Evolutionary conservation across 37 sponge, comb jelly and placozoan species (phyloP), one percentile per base, ranked within the genome.

Genomic region (Halichondria panicea): DNA sequence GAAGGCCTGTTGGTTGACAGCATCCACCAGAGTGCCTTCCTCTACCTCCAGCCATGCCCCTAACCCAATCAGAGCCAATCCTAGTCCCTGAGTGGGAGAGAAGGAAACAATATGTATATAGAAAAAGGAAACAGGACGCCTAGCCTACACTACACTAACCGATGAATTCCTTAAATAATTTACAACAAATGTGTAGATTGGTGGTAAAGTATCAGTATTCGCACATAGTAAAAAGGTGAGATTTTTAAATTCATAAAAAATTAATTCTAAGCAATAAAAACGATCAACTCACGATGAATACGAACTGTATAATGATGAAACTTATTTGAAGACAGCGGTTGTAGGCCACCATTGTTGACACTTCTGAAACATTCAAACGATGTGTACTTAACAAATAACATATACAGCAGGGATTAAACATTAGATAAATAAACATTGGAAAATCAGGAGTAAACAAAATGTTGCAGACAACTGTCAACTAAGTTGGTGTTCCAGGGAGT

Each of bases 261-360:
- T 18, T 48, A 48, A 15, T 18, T 18, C 52, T 48, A 48, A 48
- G 15, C 52, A 48, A 48, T 48, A 15, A 15, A 15, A 15, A 11
- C 37, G n/a, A 35, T 36, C 0, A 32, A 72, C 88, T 87, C 33
- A 87, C 88, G 30, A 87, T 21, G 65, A 87, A 87, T 0, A 55
- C 13, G 0, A 81, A 8, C 72, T 87, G 88, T 13, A 87, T 39
- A 3, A 71, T 0, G 25, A 87, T 80, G 77, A 87, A 87, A 30
- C 71, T 41, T 19, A 87, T 70, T 45, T 87, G 76, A 13, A 87
- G 80, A 33, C 88, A 76, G 0, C n/a, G 63, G 44, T 81, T 81
- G 59, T 76, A 69, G 45, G 80, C 66, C 0, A 35, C 74, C 75
- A 67, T 73, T n/a, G n/a, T n/a, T n/a, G n/a, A n/a, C n/a, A n/a